These are phyloP conservation scores for Lacerta agilis DNA, from an alignment of 2,797 vertebrate species.

Conservation along the genomic window DNA sequence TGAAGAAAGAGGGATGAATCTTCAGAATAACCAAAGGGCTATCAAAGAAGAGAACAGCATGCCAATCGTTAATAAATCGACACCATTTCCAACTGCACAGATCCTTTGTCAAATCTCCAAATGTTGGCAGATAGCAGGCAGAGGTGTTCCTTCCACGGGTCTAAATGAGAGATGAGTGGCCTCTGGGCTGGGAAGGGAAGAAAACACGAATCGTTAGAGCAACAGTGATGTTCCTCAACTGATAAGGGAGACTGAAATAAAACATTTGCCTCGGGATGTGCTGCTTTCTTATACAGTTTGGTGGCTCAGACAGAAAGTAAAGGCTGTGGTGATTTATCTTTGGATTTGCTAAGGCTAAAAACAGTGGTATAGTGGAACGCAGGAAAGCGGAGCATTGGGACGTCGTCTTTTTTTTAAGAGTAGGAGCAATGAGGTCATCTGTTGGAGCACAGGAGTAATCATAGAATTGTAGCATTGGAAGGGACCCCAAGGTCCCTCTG, in stretches of 20 bases:
- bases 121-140: constrained; percentile 75
- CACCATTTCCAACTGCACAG: constrained; percentile 74
- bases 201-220: constrained; percentile 37
- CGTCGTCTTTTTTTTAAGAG: too few relatives aligned
- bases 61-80: constrained; percentile 78
- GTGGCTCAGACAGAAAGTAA: constrained; percentile 66
- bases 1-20: constrained; percentile 39
- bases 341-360: constrained; percentile 1
- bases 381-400: too few relatives aligned
- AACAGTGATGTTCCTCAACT: constrained; percentile 32
- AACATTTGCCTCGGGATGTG: constrained; percentile 65
- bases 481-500: too few relatives aligned
- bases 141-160: constrained; percentile 70
- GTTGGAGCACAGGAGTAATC: too few relatives aligned
- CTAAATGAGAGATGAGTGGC: constrained; percentile 69
- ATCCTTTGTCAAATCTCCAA: constrained; percentile 78
- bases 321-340: constrained; percentile 58
- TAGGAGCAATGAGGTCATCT: too few relatives aligned
- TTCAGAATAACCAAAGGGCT: constrained; percentile 47
- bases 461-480: too few relatives aligned
- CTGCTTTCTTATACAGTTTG: constrained; percentile 34
- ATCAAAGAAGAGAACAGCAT: constrained; percentile 72
- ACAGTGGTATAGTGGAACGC: too few relatives aligned
- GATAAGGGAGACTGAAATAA: neutral
- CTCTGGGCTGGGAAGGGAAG: constrained; percentile 50